phyloP scores from a whole-genome alignment of 1,140 invertebrate species.

The Sinonovacula constricta region DNA sequence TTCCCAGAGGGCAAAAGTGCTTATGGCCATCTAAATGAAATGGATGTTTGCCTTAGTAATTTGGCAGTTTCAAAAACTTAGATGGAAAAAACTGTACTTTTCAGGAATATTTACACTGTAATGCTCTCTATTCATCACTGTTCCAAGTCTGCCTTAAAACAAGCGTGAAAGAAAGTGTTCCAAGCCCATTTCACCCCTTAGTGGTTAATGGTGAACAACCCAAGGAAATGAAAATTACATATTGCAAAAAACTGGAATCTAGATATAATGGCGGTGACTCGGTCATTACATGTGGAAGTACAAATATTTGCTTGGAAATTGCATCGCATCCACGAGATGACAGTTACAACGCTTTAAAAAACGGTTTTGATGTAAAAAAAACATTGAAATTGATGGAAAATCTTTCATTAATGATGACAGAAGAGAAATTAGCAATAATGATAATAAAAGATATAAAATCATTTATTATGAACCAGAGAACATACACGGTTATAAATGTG shows the following conservation, averaged over 20 bases:
- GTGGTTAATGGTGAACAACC: background rate
- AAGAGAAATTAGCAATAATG: background rate
- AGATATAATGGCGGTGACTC: background rate
- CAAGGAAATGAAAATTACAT: background rate
- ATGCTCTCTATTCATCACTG: background rate
- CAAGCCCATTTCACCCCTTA: background rate
- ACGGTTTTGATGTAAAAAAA: background rate
- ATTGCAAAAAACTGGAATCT: background rate
- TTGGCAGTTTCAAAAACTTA: background rate
- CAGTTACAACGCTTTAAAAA: background rate
- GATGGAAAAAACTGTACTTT: background rate
- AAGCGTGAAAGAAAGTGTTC: background rate
- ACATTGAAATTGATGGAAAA: background rate
- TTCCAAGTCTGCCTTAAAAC: background rate
- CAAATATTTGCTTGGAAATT: background rate
- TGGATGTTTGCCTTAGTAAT: background rate
- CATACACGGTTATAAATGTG: background rate
- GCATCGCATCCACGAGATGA: background rate
- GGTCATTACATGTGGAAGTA: background rate
- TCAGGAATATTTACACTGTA: background rate
- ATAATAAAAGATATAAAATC: background rate
- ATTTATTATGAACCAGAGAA: background rate
- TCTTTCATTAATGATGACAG: conserved; percentile 1
- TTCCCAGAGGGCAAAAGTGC: background rate
- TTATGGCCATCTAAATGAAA: background rate